phyloP scores from a whole-genome alignment of 2,888 invertebrate genomes.

The Dolichopus griseipennis region DNA sequence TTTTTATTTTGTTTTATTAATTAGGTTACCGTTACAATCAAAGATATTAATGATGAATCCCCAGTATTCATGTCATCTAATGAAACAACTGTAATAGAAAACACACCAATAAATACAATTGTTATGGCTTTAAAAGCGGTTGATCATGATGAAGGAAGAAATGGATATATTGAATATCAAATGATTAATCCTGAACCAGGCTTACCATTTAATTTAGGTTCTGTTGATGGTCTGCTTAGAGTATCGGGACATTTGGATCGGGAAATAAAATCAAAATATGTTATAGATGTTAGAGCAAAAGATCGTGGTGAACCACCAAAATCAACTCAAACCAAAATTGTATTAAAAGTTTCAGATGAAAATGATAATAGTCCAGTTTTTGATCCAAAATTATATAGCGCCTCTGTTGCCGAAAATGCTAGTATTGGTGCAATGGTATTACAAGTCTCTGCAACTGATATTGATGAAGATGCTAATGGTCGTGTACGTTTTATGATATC shows the following conservation, averaged over 20 bases:
- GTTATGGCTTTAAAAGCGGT: slow-evolving; percentile 82
- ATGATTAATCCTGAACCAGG: slow-evolving; percentile 57
- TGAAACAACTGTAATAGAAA: slow-evolving; percentile 71
- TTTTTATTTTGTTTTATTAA: no score
- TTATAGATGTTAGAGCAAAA: slow-evolving; percentile 68
- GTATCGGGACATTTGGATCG: slow-evolving; percentile 82
- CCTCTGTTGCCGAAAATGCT: slow-evolving; percentile 87
- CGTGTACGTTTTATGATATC: slow-evolving; percentile 83
- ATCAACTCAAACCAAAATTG: slow-evolving; percentile 58
- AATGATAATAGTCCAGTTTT: slow-evolving; percentile 87
- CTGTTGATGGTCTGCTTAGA: slow-evolving; percentile 77
- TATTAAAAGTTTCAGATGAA: slow-evolving; percentile 71
- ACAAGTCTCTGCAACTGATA: slow-evolving; percentile 82
- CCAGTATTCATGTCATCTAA: slow-evolving; percentile 77
- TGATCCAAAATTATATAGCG: slow-evolving; percentile 81
- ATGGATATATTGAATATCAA: slow-evolving; percentile 83
- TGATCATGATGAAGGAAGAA: slow-evolving; percentile 83
- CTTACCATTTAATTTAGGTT: slow-evolving; percentile 70
- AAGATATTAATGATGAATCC: slow-evolving; percentile 87
- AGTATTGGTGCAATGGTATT: slow-evolving; percentile 84
- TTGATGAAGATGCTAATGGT: slow-evolving; percentile 83
- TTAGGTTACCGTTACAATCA: slow-evolving; percentile 76
- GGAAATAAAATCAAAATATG: slow-evolving; percentile 66
- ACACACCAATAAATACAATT: slow-evolving; percentile 75
- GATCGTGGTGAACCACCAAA: slow-evolving; percentile 81